Evolutionary conservation across 1,140 invertebrate species (phyloP), one percentile per base, ranked within the genome.

Genomic region (Aporrectodea caliginosa): DNA sequence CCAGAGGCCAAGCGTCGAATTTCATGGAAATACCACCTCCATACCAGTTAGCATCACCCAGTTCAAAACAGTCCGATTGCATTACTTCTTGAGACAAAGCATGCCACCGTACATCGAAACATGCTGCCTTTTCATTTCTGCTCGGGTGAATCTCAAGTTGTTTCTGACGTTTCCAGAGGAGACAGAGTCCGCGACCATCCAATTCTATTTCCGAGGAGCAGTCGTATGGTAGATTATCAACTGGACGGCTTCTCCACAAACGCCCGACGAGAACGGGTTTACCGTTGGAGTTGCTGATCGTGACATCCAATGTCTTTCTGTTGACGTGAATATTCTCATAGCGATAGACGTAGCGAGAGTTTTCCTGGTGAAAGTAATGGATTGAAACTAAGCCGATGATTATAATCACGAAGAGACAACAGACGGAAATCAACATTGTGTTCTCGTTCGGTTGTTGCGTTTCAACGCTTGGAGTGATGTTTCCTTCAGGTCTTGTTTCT

Each of bases 31-130:
- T 69, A 2, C 69, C 80, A 12, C 69, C 77, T 14, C 80, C 80
- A 72, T 72, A 81, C 77, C 72, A 79, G 12, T 82, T 82, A 27
- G 81, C 75, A 14, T 22, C 43, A 22, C 79, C 75, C 22, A 86
- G 22, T 16, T 81, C 71, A 35, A 85, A 81, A 69, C 85, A 86
- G 77, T 86, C 84, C 83, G 34, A 16, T 83, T 84, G 1, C 72
- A 73, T 22, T 82, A 22, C 79, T 27, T 82, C 76, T 16, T 73
- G 69, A 34, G 78, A 71, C n/a, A 82, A 78, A 35, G 83, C 69
- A 2, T 69, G 77, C 84, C 85, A 85, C 0, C 30, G 32, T 1
- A 86, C 78, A 34, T 84, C 73, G 73, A 82, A 84, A 79, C 85
- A 86, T n/a, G n/a, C n/a, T 29, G 35, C 31, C 1, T 31, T 27